A percentile compares a stretch with the other conserved stretches of the same genome.
Conservation (phyloP, 1,140 invertebrate species). For the Philopotamus ludificatus region DNA sequence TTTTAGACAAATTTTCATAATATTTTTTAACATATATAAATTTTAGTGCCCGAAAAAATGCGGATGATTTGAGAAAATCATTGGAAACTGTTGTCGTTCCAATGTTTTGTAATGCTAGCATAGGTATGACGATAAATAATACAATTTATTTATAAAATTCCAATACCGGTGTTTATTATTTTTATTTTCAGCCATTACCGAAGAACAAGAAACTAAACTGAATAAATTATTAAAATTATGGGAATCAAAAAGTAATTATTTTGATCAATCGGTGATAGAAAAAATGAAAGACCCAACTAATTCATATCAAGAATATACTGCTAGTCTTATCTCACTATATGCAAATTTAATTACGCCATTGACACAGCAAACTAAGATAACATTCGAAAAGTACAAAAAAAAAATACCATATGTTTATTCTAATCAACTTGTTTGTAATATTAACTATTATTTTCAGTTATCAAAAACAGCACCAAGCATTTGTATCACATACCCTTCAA, state of each 20-base stretch:
- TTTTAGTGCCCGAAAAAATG: conserved; percentile 89
- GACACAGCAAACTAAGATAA: conserved; percentile 70
- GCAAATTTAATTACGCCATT: conserved; percentile 73
- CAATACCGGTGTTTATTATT: background rate
- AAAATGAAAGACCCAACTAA: conserved; percentile 75
- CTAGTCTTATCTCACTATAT: conserved; percentile 76
- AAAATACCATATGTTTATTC: background rate
- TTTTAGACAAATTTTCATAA: background rate
- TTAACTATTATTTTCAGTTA: conserved; percentile 56
- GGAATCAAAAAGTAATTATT: conserved; percentile 96
- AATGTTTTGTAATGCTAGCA: conserved; percentile 91
- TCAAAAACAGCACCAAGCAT: conserved; percentile 93
- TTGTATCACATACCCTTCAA: conserved; percentile 85
- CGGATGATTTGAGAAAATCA: conserved; percentile 85
- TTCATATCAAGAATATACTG: conserved; percentile 83
- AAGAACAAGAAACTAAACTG: conserved; percentile 86
- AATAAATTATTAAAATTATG: conserved; percentile 90
- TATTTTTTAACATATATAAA: conserved; percentile 12
- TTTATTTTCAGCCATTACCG: conserved; percentile 66
- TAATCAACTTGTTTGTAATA: background rate
- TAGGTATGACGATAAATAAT: conserved; percentile 50
- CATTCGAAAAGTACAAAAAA: conserved; percentile 67
- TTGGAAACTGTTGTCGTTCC: conserved; percentile 93
- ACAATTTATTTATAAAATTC: conserved; percentile 7
- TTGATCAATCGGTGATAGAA: conserved; percentile 80